phyloP scores from a whole-genome alignment of 2,113 vertebrate species.

The Suricata suricatta region DNA sequence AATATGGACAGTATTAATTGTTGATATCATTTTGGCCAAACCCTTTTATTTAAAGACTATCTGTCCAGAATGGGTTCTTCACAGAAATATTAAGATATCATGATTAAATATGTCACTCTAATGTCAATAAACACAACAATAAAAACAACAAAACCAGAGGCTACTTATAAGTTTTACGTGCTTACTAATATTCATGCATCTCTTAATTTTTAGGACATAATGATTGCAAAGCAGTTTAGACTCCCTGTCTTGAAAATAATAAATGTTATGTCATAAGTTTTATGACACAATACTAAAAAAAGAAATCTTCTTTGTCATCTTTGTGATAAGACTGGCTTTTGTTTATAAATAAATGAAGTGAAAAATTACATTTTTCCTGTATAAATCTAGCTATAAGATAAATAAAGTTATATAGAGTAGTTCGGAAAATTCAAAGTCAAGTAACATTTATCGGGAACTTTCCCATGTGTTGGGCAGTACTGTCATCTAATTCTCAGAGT shows the following conservation, averaged over 20 bases:
- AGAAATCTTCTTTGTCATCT: not conserved
- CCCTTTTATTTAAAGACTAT: not conserved
- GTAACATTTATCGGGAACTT: not conserved
- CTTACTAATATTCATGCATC: not conserved
- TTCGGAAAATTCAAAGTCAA: slow-evolving; percentile 7
- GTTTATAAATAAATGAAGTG: not conserved
- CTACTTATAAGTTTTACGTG: not conserved
- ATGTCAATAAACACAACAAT: not conserved
- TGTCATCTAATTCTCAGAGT: not conserved
- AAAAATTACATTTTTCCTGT: not conserved
- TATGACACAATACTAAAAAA: not conserved
- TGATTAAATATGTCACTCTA: not conserved
- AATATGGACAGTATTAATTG: slow-evolving; percentile 32
- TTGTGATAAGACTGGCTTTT: not conserved
- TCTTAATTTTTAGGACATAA: slow-evolving; percentile 21
- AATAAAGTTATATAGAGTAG: not conserved
- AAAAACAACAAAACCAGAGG: not conserved
- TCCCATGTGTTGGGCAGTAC: not conserved
- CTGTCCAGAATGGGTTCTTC: not conserved
- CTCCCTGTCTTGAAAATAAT: not conserved
- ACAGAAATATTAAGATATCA: not conserved
- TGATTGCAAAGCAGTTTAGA: not conserved
- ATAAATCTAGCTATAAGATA: not conserved
- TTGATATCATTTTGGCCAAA: slow-evolving; percentile 13
- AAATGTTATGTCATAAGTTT: not conserved